phyloP scores from a whole-genome alignment of 64 coral and sea anemone species.

The Pocillopora damicornis region DNA sequence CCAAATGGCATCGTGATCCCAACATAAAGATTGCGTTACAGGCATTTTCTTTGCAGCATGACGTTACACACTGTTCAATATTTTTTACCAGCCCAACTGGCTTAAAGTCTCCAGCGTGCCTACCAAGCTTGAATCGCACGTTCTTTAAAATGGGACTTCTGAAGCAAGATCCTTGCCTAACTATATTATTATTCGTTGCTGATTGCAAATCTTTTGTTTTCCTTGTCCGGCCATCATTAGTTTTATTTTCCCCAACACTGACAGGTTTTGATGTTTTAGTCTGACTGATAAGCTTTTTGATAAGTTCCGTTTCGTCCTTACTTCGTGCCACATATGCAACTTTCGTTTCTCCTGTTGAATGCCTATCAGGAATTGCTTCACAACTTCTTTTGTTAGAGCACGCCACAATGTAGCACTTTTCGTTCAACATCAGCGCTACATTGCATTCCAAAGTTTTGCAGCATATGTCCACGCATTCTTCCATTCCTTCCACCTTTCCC shows the following conservation, averaged over 20 bases:
- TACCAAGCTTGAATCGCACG: conserved; percentile 67
- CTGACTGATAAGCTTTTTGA: conserved; percentile 41
- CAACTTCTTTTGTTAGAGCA: conserved; percentile 68
- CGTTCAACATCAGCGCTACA: conserved; percentile 58
- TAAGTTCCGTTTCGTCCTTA: conserved; percentile 51
- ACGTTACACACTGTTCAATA: conserved; percentile 58
- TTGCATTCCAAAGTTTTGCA: conserved; percentile 80
- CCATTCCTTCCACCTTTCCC: conserved; percentile 43
- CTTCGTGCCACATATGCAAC: conserved; percentile 84
- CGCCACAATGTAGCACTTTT: conserved; percentile 64
- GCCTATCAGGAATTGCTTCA: conserved; percentile 49
- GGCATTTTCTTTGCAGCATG: conserved; percentile 51
- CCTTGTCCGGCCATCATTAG: not conserved
- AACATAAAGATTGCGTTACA: conserved; percentile 89
- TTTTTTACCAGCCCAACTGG: conserved; percentile 44
- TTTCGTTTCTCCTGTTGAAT: not conserved
- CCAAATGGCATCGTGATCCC: conserved; percentile 63
- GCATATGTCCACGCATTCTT: conserved; percentile 60
- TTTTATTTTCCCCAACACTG: not conserved
- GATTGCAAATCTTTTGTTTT: not conserved
- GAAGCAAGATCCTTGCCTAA: conserved; percentile 37
- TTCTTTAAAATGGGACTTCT: conserved; percentile 51
- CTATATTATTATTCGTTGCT: no score
- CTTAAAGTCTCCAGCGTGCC: conserved; percentile 73
- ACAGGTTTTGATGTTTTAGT: conserved; percentile 1